Base-by-base conservation (phyloP, 2,888 invertebrate species). In the Patella caerulea region DNA sequence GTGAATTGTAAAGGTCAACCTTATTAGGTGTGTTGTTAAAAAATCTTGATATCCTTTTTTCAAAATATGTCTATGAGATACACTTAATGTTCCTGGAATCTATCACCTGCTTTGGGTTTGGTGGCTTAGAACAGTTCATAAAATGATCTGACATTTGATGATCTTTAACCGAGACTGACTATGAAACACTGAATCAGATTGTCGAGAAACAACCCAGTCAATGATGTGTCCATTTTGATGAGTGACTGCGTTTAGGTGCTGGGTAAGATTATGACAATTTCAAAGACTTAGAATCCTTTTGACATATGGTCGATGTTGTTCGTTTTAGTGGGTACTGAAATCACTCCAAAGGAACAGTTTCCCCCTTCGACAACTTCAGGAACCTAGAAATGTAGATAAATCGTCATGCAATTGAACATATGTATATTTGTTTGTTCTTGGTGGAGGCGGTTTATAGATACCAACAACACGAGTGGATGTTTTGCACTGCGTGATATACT, bases 101-200 rank as follows among this genome's bases (percentile, higher is more conserved):
- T 45, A 72, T 52, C 34, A 17, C 12, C 72, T 72, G 52, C 14
- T 29, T 72, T 52, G 19, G 15, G n/a, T 19, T 24, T 12, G 12
- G 14, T 45, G 72, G 72, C n/a, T n/a, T 72, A n/a, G 34, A 19
- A 45, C 34, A 54, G 52, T 45, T 54, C n/a, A 72, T 24, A 1
- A 24, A 72, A 45, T 72, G 72, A 72, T 72, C 72, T n/a, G 72
- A 72, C 34, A 72, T 52, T 72, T 72, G 34, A 29, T 72, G 29
- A 52, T 52, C 34, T 9, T n/a, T n/a, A 19, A 52, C 53, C n/a
- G 24, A 52, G 24, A 72, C 14, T 72, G 52, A 72, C n/a, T 52
- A n/a, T n/a, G 24, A 17, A 45, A 3, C 72, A 52, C 12, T n/a
- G 3, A 19, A 9, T 59, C 59, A 17, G n/a, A n/a, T 19, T 59